phyloP scores from a whole-genome alignment of 2,113 vertebrate genomes.

The Hemiprocne comata region DNA sequence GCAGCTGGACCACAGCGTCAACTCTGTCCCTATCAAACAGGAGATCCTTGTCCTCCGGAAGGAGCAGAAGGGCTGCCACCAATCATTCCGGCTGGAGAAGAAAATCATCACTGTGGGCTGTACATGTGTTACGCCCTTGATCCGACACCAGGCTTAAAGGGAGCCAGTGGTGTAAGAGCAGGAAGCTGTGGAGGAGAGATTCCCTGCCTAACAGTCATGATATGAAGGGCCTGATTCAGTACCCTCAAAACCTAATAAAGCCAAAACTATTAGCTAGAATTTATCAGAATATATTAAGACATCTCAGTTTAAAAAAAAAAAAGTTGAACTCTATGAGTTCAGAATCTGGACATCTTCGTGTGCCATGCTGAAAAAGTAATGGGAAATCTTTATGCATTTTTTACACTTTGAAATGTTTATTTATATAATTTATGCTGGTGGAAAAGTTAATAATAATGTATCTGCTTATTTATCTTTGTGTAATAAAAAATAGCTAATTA shows the following conservation, averaged over 20 bases:
- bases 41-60: constrained; percentile 76
- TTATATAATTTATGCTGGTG: constrained; percentile 49
- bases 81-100: constrained; percentile 71
- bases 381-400: not conserved
- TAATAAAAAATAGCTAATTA: not conserved
- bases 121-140: constrained; percentile 69
- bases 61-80: constrained; percentile 51
- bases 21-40: constrained; percentile 69
- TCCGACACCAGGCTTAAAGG: constrained; percentile 20
- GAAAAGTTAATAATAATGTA: not conserved
- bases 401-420: constrained; percentile 7
- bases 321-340: not conserved
- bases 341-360: not conserved
- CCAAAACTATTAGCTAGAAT: not conserved
- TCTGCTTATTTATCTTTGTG: constrained; percentile 34
- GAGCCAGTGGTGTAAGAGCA: rapidly evolving
- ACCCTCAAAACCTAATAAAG: not conserved
- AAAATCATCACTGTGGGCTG: constrained; percentile 74
- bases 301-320: not conserved
- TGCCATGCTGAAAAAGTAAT: not conserved
- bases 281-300: not conserved
- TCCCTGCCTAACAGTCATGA: rapidly evolving
- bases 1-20: constrained; percentile 57
- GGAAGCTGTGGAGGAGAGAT: rapidly evolving
- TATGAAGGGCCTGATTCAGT: not conserved